A percentile compares a stretch with the other conserved stretches of the same genome.
Conservation (phyloP, 2,888 invertebrate species). For the Lochmaea capreae region DNA sequence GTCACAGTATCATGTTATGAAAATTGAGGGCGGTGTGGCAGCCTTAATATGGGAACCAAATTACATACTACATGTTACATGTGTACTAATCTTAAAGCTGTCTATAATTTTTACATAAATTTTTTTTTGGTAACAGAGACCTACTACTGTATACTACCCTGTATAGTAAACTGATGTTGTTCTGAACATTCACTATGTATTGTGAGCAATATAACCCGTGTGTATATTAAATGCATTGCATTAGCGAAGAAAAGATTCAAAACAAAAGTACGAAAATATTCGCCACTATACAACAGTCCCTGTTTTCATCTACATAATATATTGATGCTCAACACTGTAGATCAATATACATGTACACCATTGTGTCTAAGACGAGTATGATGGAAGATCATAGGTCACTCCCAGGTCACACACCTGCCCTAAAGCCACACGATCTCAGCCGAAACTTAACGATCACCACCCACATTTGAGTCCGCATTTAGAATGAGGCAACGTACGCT, state of each 20-base stretch:
- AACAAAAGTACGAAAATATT: conserved; percentile 15
- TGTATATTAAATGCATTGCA: neutral
- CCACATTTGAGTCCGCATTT: conserved; percentile 44
- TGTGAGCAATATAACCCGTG: neutral
- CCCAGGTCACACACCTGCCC: conserved; percentile 58
- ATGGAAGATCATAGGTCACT: conserved; percentile 55
- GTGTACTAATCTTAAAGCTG: too few relatives aligned
- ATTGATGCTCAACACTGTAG: conserved; percentile 42
- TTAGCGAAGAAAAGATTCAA: neutral
- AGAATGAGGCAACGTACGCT: conserved; percentile 34
- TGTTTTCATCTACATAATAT: conserved; percentile 43
- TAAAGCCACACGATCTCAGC: conserved; percentile 52
- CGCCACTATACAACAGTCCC: conserved; percentile 21
- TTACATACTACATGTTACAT: too few relatives aligned
- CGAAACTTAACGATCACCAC: conserved; percentile 52
- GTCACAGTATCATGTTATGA: too few relatives aligned
- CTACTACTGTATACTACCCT: too few relatives aligned
- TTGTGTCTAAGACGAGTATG: conserved; percentile 48
- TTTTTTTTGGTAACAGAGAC: too few relatives aligned
- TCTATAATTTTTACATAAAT: too few relatives aligned
- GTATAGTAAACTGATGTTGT: too few relatives aligned
- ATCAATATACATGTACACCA: conserved; percentile 45
- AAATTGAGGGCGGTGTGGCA: too few relatives aligned
- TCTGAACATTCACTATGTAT: too few relatives aligned
- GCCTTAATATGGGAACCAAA: too few relatives aligned